Base-by-base conservation (phyloP, 2,113 vertebrate genomes). In the Girardinichthys multiradiatus region DNA sequence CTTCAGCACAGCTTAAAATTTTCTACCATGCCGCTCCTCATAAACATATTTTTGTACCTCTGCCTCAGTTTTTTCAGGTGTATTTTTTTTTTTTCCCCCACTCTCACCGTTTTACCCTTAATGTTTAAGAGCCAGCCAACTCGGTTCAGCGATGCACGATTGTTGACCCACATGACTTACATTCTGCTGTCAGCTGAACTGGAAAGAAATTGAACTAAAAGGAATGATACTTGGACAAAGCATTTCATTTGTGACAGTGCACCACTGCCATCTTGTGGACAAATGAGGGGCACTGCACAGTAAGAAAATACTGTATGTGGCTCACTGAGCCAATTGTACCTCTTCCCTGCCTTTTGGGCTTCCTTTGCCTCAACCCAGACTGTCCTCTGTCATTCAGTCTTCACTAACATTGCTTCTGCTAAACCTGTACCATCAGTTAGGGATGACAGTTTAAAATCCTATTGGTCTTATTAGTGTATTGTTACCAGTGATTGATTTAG, bases 221-320 rank as follows among this genome's bases (percentile, higher is more conserved):
- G 70, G 68, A 58, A 76, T 45, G 62, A 76, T 72, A 39, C 57
- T 74, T 80, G 57, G 72, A 63, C 48, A 64, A 54, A 64, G 42
- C 1, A 83, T 92, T 90, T 84, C 89, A 79, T 87, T 90, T 83
- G 92, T 77, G 89, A 92, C 88, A 3, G 58, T 33, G 27, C 71
- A 87, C 42, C 75, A 67, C 69, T 86, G 80, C 91, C 91, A 81
- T 81, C 94, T 85, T 89, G 89, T 94, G 93, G 91, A 69, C 67
- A 68, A 37, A 37, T 4, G 63, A 42, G 71, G n/a, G 26, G 48
- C 42, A 27, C 62, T 83, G 67, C 86, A 67, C 24, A 24, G 14
- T 11, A 48, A 60, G 12, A 70, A n/a, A 42, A 62, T n/a, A 0
- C 72, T 33, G 19, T 1, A 26, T 30, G 17, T 35, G 8, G 8